Conservation (phyloP, 2,113 vertebrate genomes). For the Capricornis sumatraensis region DNA sequence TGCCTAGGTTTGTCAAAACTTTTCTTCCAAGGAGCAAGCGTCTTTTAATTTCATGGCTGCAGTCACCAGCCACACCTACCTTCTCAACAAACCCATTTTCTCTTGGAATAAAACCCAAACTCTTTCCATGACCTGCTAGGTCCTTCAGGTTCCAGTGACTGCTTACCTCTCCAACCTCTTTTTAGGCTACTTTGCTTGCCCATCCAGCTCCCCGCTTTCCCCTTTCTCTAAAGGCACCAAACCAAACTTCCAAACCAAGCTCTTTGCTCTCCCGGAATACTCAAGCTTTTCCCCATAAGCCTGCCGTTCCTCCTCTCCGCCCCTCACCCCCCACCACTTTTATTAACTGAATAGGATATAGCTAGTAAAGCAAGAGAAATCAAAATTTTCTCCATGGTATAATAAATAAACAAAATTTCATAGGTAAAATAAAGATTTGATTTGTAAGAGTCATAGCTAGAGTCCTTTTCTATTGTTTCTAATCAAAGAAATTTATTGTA, state of each 20-base stretch:
- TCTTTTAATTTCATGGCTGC: neutral
- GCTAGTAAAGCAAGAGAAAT: neutral
- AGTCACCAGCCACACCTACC: neutral
- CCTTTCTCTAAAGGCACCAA: neutral
- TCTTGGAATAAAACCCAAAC: neutral
- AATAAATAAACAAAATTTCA: neutral
- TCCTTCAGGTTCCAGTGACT: neutral
- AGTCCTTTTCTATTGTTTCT: neutral
- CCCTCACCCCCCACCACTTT: neutral
- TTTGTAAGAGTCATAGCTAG: neutral
- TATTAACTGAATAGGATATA: too few relatives aligned
- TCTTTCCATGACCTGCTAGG: too few relatives aligned
- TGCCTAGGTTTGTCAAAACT: neutral
- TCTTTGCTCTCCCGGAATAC: neutral
- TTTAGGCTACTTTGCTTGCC: neutral
- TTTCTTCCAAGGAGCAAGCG: neutral
- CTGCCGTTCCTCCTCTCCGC: accelerated
- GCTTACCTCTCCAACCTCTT: accelerated
- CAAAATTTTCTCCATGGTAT: neutral
- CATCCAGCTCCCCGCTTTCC: neutral
- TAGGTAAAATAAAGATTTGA: neutral
- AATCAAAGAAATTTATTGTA: neutral
- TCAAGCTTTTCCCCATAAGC: neutral
- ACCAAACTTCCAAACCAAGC: neutral
- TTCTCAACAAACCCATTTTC: neutral